These are phyloP conservation scores for Agriopis leucophaearia DNA, from an alignment of 2,888 invertebrate species.

Conservation along the genomic window DNA sequence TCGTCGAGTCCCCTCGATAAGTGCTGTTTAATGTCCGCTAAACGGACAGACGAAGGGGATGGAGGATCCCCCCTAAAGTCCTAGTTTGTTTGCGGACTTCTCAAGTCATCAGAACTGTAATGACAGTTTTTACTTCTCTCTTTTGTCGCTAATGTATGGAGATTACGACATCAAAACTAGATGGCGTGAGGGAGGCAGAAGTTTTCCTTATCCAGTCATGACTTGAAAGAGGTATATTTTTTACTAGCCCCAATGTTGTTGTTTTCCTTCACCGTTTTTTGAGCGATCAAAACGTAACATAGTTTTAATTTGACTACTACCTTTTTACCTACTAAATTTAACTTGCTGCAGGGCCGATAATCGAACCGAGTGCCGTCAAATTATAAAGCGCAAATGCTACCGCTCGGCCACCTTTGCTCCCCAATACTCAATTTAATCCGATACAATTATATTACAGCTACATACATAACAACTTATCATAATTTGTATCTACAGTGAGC, in stretches of 20 bases:
- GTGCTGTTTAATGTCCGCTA: constrained; percentile 79
- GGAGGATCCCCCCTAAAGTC: constrained; percentile 34
- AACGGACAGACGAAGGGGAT: constrained; percentile 62
- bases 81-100: constrained; percentile 45
- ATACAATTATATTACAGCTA: background rate
- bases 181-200: constrained; percentile 18
- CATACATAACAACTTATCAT: constrained; percentile 5
- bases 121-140: constrained; percentile 44
- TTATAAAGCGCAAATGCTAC: too few relatives aligned
- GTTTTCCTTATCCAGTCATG: constrained; percentile 34
- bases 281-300: too few relatives aligned
- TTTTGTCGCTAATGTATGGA: constrained; percentile 40
- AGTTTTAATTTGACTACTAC: too few relatives aligned
- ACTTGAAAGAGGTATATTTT: constrained; percentile 6
- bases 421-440: too few relatives aligned
- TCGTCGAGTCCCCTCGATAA: constrained; percentile 77
- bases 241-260: background rate
- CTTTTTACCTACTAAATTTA: too few relatives aligned
- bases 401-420: too few relatives aligned
- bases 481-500: constrained; percentile 13
- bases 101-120: constrained; percentile 36
- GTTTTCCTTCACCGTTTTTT: background rate
- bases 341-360: too few relatives aligned
- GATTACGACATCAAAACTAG: constrained; percentile 39
- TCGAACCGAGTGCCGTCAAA: too few relatives aligned